Base-by-base conservation (phyloP, 2,888 invertebrate genomes). In the Acrobasis suavella region DNA sequence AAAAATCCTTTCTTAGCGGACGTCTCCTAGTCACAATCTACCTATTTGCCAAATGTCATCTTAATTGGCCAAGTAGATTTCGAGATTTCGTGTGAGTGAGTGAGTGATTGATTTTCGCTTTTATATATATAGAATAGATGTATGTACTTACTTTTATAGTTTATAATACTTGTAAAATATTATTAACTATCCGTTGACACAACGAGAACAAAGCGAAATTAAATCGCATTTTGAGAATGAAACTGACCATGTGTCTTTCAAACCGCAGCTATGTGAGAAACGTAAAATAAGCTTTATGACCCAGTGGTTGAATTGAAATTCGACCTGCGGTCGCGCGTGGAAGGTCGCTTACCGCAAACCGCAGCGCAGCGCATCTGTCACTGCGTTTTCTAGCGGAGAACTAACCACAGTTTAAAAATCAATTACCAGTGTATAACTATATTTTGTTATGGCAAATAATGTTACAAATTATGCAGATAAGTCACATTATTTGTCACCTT, bases 301-400 rank as follows among this genome's bases (percentile, higher is more conserved):
- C 0, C n/a, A 7, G 55, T 16, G 65, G 22, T 62, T 67, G 72
- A 75, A 63, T 70, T 69, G 61, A 65, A 50, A 64, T 66, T 72
- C 67, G 62, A 58, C 60, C 63, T 62, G 55, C 49, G 62, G 52
- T 49, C 59, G 59, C 62, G 56, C 65, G 62, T 68, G 52, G 66
- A 69, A 69, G 66, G 71, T 70, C 66, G 63, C 56, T 62, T 58
- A 80, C 85, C 83, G 74, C 84, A 83, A 74, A 75, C 82, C 82
- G 73, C 81, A 78, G 67, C 82, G 73, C 81, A 78, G 67, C 75
- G 78, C 86, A 85, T 83, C 83, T 86, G 86, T 82, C 83, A 82
- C 76, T 75, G 74, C 76, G 69, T 74, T 76, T 67, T 69, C 81
- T 82, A 77, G 72, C 81, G 75, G 77, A 72, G 67, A 61, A 77